These are phyloP conservation scores for Lampropteryx suffumata DNA, from an alignment of 2,888 invertebrate species.

Conservation along the genomic window DNA sequence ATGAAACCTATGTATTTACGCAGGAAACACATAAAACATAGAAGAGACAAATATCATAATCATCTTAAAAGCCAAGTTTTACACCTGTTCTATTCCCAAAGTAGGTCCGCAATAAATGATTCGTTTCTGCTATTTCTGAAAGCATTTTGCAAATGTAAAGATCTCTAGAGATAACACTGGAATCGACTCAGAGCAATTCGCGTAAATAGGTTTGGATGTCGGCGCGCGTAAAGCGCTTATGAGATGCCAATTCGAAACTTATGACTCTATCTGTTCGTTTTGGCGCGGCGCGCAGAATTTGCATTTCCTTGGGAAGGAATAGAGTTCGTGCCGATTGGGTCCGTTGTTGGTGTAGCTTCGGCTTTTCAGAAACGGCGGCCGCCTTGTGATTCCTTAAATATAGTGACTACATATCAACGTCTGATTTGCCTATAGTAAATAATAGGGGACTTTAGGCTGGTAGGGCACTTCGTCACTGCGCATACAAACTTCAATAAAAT, in stretches of 20 bases:
- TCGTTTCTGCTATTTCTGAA: neutral
- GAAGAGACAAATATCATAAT: too few relatives aligned
- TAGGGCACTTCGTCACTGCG: too few relatives aligned
- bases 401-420: too few relatives aligned
- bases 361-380: neutral
- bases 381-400: neutral
- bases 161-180: conserved; percentile 3
- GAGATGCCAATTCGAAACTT: conserved; percentile 21
- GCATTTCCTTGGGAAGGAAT: conserved; percentile 11
- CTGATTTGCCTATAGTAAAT: too few relatives aligned
- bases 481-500: too few relatives aligned
- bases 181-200: conserved; percentile 10
- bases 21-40: too few relatives aligned
- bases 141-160: neutral
- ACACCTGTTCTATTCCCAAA: neutral
- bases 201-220: conserved; percentile 12
- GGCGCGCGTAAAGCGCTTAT: conserved; percentile 16
- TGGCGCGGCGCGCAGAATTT: conserved; percentile 9
- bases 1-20: too few relatives aligned
- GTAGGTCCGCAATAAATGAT: neutral
- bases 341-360: neutral
- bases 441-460: too few relatives aligned
- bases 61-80: too few relatives aligned
- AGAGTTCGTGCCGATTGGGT: neutral
- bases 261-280: conserved; percentile 21